Conservation (phyloP, 2,113 vertebrate genomes). For the Hippolais icterina region DNA sequence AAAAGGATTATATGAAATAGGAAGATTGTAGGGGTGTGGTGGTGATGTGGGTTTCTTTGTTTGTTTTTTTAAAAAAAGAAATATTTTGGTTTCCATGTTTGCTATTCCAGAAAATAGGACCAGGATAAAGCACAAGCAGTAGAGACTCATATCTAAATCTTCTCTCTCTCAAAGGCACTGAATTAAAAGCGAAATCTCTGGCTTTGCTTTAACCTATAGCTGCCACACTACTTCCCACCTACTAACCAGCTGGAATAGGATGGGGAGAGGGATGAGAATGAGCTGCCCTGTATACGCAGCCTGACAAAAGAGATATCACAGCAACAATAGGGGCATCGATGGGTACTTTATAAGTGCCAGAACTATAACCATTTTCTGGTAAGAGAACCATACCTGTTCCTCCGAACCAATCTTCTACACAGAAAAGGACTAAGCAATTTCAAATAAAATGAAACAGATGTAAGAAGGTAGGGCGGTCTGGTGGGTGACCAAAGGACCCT, state of each 20-base stretch:
- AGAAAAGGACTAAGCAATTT: background rate
- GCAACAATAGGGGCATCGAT: background rate
- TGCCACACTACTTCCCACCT: background rate
- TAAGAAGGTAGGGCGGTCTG: background rate
- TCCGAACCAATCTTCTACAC: background rate
- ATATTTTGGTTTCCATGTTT: background rate
- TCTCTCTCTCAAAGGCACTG: background rate
- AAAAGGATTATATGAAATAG: background rate
- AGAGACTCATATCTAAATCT: background rate
- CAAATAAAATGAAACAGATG: background rate
- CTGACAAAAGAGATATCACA: background rate
- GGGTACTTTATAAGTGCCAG: background rate
- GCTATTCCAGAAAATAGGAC: background rate
- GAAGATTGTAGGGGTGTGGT: background rate
- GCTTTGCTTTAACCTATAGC: background rate
- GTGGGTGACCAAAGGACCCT: background rate
- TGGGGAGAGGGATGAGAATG: background rate
- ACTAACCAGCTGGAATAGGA: background rate
- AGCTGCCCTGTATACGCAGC: background rate
- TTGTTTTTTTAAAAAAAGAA: background rate
- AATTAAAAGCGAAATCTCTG: background rate
- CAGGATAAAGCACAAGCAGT: background rate
- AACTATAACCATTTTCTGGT: background rate
- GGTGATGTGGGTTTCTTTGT: background rate
- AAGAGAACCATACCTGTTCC: background rate